Percentiles rank a stretch among this genome's conserved stretches.
These are phyloP conservation scores for Psilopsiagon aurifrons DNA, from an alignment of 2,113 vertebrate genomes.

Conservation along the genomic window DNA sequence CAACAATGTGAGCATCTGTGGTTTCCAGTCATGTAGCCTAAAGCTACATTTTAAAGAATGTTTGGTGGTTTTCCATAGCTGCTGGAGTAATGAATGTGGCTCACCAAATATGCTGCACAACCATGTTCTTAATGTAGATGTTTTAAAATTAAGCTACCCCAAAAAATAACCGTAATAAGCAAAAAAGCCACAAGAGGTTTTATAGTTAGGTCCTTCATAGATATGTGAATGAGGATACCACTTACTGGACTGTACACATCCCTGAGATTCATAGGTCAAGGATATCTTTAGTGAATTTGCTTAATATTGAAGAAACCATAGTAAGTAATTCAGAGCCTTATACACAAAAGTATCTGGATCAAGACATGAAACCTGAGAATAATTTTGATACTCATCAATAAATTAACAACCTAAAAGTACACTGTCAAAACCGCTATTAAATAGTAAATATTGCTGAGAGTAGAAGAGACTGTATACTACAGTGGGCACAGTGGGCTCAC, in stretches of 20 bases:
- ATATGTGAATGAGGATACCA: neutral
- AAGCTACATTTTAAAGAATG: neutral
- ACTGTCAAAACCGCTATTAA: neutral
- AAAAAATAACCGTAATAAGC: neutral
- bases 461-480: neutral
- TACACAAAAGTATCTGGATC: neutral
- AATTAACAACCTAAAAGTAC: neutral
- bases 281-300: neutral
- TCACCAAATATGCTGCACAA: neutral
- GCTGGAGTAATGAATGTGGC: neutral
- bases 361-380: neutral
- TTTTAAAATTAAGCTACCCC: neutral
- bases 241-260: neutral
- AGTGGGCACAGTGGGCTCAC: accelerated
- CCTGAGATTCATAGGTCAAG: neutral
- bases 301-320: neutral
- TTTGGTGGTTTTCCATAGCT: neutral
- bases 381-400: neutral
- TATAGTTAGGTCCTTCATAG: neutral
- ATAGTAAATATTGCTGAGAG: neutral
- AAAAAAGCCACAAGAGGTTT: neutral
- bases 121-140: accelerated
- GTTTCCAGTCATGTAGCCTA: neutral
- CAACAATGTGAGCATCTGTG: neutral
- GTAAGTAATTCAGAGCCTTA: neutral